Conservation (phyloP, 2,888 invertebrate species). For the Lapara coniferarum region DNA sequence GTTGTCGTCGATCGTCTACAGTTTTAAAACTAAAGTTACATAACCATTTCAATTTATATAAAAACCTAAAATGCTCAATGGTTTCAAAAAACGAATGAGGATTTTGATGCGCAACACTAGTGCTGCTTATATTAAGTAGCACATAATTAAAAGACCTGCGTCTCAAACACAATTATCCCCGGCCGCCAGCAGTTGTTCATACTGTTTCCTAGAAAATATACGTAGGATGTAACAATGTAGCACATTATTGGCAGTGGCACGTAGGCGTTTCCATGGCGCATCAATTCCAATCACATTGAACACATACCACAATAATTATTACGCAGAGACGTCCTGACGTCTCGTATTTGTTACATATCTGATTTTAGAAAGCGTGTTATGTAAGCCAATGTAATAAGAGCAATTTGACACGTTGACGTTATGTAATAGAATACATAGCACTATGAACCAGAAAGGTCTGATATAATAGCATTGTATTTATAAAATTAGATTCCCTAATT, state of each 20-base stretch:
- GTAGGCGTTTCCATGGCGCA: constrained; percentile 20
- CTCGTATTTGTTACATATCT: background rate
- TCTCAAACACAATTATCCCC: background rate
- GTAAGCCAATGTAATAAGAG: background rate
- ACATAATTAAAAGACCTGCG: background rate
- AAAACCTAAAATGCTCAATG: no score
- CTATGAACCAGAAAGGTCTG: no score
- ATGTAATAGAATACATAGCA: background rate
- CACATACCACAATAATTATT: constrained; percentile 22
- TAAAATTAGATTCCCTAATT: no score
- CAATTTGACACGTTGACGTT: background rate
- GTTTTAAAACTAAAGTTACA: background rate
- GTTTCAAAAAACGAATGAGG: no score
- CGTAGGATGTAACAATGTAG: background rate
- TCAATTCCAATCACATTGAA: constrained; percentile 22
- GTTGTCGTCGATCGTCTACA: background rate
- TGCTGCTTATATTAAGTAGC: background rate
- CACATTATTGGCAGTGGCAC: constrained; percentile 6
- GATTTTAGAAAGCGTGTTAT: background rate
- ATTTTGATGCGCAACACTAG: background rate
- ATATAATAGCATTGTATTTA: no score
- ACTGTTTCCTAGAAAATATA: background rate
- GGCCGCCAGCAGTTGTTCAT: background rate
- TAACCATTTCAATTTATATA: background rate
- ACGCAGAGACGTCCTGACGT: constrained; percentile 7